Evolutionary conservation across 2,888 invertebrate species (phyloP), one percentile per base, ranked within the genome.

Genomic region (Tortricodes alternella): DNA sequence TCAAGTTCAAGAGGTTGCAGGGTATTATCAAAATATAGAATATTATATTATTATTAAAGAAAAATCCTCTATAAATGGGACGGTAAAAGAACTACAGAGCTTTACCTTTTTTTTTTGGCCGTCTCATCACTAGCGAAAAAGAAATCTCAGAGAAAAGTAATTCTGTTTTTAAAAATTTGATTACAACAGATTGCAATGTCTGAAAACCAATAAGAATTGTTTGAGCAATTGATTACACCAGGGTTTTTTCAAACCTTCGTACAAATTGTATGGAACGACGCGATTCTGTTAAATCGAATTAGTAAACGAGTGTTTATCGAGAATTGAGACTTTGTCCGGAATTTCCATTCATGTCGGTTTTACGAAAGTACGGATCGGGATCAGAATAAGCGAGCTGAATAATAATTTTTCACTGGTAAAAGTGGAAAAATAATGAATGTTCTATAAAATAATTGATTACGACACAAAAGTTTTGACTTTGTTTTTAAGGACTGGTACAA

Each of bases 241-340:
- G 32, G 11, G 19, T 34, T 27, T 50, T 41, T 27, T 50, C 21
- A 19, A 18, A 38, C 23, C 37, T 37, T 23, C 49, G 29, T 18
- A 43, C 44, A 56, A 43, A 48, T 46, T 35, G 44, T 44, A 56
- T 56, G 19, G 29, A 37, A 32, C 32, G 39, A 34, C 4, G 3
- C 24, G 34, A 21, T 56, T 49, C 38, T 55, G 44, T 56, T 38
- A 49, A 56, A 56, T 56, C 44, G 38, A 38, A 56, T 56, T 56
- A 56, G 32, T 50, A 56, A 56, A 56, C 44, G 56, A 56, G 56
- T 56, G 23, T 56, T 56, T 56, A 56, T 37, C 21, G 37, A 23
- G 50, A 50, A 50, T 18, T 50, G 56, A 56, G 32, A 50, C 37
- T 19, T 16, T 29, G 7, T 19, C 13, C 27, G 34, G 37, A 34